phyloP scores from a whole-genome alignment of 2,113 vertebrate genomes.

The Syngnathoides biaculeatus region DNA sequence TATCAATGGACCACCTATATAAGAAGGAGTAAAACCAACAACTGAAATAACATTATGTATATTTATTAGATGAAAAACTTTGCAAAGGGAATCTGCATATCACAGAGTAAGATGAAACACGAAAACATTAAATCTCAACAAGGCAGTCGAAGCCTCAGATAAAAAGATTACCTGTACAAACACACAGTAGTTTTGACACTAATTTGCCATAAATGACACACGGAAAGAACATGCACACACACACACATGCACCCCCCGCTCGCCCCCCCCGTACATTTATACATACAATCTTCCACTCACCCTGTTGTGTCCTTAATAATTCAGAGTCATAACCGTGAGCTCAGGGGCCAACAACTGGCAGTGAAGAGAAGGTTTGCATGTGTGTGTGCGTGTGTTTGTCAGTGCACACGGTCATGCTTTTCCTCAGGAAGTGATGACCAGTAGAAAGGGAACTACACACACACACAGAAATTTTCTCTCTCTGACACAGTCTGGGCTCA shows the following conservation, averaged over 20 bases:
- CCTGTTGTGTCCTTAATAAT: slow-evolving; percentile 20
- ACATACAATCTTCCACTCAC: slow-evolving; percentile 36
- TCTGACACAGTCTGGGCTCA: slow-evolving; percentile 65
- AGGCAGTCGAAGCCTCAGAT: not conserved
- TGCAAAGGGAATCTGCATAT: not conserved
- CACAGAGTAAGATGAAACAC: not conserved
- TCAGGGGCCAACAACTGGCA: slow-evolving; percentile 36
- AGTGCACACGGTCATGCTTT: slow-evolving; percentile 56
- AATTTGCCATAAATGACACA: not conserved
- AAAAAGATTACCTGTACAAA: not conserved
- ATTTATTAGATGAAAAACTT: not conserved
- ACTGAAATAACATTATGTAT: not conserved
- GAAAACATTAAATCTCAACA: not conserved
- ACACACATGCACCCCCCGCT: slow-evolving; percentile 7
- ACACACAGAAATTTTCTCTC: slow-evolving; percentile 49
- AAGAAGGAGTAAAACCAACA: not conserved
- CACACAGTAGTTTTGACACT: slow-evolving; percentile 1
- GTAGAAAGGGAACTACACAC: slow-evolving; percentile 71
- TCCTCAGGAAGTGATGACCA: slow-evolving; percentile 71
- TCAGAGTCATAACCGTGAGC: slow-evolving; percentile 10
- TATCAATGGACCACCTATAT: not conserved
- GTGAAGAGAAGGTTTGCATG: slow-evolving; percentile 19
- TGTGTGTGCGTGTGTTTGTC: slow-evolving; percentile 20
- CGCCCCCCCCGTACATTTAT: slow-evolving; percentile 10
- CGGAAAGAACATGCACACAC: slow-evolving; percentile 1